phyloP scores from a whole-genome alignment of 1,140 invertebrate species.

The Drosophila sproati region DNA sequence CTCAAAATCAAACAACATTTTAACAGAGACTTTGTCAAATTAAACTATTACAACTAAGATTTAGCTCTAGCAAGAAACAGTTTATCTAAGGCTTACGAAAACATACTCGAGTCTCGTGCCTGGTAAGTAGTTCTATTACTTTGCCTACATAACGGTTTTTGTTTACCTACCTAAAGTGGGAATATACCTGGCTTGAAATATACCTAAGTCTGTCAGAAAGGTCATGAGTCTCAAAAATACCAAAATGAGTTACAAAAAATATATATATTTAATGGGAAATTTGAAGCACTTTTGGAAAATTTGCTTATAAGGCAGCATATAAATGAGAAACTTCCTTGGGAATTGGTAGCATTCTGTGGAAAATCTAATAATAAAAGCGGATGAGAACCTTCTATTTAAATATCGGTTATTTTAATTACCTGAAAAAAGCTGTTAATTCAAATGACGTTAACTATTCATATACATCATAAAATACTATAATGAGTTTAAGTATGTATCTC shows the following conservation, averaged over 20 bases:
- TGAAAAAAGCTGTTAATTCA: too few relatives aligned
- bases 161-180: not conserved
- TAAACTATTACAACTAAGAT: not conserved
- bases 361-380: not conserved
- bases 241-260: not conserved
- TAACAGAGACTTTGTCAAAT: not conserved
- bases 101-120: too few relatives aligned
- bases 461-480: too few relatives aligned
- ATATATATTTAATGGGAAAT: not conserved
- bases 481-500: too few relatives aligned
- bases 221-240: not conserved
- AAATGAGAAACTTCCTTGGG: not conserved
- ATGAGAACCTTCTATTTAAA: too few relatives aligned
- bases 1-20: not conserved
- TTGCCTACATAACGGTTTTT: too few relatives aligned
- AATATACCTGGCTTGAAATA: not conserved
- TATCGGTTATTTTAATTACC: too few relatives aligned
- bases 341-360: too few relatives aligned
- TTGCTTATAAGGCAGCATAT: not conserved
- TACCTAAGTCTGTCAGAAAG: not conserved
- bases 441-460: too few relatives aligned
- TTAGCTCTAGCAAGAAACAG: too few relatives aligned
- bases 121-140: not conserved
- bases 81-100: too few relatives aligned
- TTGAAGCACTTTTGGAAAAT: slow-evolving; percentile 8